phyloP scores from a whole-genome alignment of 2,113 vertebrate genomes.

The Bujurquina vittata region DNA sequence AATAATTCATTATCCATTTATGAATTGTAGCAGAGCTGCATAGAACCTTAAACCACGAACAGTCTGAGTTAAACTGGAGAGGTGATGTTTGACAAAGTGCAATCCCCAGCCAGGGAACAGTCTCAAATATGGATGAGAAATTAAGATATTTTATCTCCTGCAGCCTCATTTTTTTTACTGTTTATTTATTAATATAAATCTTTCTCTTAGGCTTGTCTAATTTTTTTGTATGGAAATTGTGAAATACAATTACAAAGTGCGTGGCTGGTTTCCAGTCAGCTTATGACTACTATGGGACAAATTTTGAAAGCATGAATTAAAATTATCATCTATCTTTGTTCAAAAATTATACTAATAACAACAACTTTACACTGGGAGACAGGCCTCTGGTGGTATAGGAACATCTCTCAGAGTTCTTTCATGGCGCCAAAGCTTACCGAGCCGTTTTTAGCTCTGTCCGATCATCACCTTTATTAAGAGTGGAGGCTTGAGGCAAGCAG shows the following conservation, averaged over 20 bases:
- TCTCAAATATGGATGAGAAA: neutral
- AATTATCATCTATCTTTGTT: neutral
- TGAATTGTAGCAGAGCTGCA: neutral
- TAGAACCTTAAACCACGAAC: neutral
- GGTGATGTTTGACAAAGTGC: neutral
- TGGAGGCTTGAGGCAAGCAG: neutral
- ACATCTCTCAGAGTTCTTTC: neutral
- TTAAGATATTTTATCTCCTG: neutral
- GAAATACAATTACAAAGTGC: neutral
- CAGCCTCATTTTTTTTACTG: neutral
- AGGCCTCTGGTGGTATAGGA: neutral
- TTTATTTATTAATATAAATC: neutral
- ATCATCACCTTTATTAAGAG: slow-evolving; percentile 9
- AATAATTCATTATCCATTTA: neutral
- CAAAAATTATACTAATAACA: neutral
- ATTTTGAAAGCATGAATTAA: neutral
- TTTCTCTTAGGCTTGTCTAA: neutral
- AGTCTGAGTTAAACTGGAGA: neutral
- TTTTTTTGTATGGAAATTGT: neutral
- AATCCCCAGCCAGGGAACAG: neutral
- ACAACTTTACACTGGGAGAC: neutral
- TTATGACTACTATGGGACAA: neutral
- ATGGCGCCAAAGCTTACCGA: neutral
- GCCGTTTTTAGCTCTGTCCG: neutral
- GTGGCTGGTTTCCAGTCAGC: neutral